Evolutionary conservation across 1,140 invertebrate genomes (phyloP), one percentile per base, ranked within the genome.

Genomic region (Anastrepha ludens): DNA sequence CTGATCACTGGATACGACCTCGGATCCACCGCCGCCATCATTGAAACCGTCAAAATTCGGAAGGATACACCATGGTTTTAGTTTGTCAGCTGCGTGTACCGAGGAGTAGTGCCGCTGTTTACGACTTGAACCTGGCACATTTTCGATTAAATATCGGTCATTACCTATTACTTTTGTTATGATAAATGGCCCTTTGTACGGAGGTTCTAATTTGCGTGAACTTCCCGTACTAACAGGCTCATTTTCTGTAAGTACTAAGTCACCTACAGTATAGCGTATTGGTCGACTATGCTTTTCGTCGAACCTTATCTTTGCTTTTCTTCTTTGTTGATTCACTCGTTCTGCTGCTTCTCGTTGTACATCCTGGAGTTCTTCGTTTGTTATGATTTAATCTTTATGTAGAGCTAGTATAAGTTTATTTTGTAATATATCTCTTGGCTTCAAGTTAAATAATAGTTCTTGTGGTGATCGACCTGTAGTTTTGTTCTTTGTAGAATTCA

Each of bases 391-490:
- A n/a, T n/a, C n/a, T n/a, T n/a, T n/a, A n/a, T n/a, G n/a, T n/a
- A n/a, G n/a, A n/a, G n/a, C n/a, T n/a, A n/a, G n/a, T n/a, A n/a
- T n/a, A n/a, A n/a, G n/a, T n/a, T n/a, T n/a, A n/a, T n/a, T n/a
- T n/a, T n/a, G n/a, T n/a, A n/a, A n/a, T n/a, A n/a, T n/a, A n/a
- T n/a, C n/a, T n/a, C n/a, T n/a, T n/a, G n/a, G n/a, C n/a, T n/a
- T n/a, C n/a, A n/a, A n/a, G n/a, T n/a, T n/a, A n/a, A n/a, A n/a
- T n/a, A n/a, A n/a, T n/a, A n/a, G n/a, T n/a, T n/a, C n/a, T n/a
- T n/a, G n/a, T n/a, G n/a, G n/a, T 17, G 50, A 7, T 44, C 44
- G 47, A 3, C 50, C 13, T 58, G 4, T 92, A 88, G 95, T 92
- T 90, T 60, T 29, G 60, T 67, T 44, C 7, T 47, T 9, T 17